phyloP scores from a whole-genome alignment of 1,140 invertebrate species.

The Polypedilum vanderplanki region DNA sequence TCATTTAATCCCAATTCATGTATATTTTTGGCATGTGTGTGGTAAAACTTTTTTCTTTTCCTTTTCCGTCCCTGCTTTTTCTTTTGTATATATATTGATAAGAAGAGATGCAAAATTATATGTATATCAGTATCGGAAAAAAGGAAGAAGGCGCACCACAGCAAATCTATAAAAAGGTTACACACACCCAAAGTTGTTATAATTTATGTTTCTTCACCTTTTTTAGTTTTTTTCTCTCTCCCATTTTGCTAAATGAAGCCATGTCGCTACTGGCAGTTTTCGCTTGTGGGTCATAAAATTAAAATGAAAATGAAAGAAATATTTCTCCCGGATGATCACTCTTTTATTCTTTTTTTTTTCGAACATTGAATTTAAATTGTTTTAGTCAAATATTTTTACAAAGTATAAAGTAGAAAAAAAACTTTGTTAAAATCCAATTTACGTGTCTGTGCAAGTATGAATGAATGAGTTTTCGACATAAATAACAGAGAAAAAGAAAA shows the following conservation, averaged over 20 bases:
- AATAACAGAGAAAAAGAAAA: not conserved
- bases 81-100: too few relatives aligned
- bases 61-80: not conserved
- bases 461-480: not conserved
- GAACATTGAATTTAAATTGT: too few relatives aligned
- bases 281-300: too few relatives aligned
- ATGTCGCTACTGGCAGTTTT: too few relatives aligned
- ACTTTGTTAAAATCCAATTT: constrained; percentile 28
- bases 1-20: constrained; percentile 15
- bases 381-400: too few relatives aligned
- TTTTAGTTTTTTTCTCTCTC: too few relatives aligned
- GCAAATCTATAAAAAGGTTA: constrained; percentile 3
- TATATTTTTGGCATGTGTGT: not conserved
- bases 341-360: too few relatives aligned
- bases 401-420: not conserved
- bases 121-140: not conserved
- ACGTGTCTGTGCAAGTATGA: not conserved
- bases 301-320: too few relatives aligned
- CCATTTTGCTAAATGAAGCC: too few relatives aligned
- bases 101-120: not conserved
- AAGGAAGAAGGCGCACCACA: not conserved
- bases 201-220: constrained; percentile 14
- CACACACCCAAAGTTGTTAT: not conserved
- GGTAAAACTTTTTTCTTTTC: not conserved
- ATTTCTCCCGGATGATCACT: too few relatives aligned